These are phyloP conservation scores for Myripristis jacobus DNA, from an alignment of 2,797 vertebrate species.

Conservation along the genomic window DNA sequence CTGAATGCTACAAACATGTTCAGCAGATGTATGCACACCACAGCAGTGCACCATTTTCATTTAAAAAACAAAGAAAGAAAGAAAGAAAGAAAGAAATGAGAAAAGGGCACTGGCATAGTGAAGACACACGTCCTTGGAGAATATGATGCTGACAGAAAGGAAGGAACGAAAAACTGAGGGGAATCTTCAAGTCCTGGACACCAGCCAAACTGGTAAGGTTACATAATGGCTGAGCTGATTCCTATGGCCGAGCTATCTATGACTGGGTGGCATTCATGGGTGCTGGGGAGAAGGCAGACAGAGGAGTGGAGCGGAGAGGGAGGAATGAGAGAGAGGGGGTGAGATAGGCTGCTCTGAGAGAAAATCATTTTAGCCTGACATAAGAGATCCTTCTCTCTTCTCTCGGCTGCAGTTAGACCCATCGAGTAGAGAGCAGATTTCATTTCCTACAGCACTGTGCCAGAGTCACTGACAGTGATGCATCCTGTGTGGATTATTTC, in stretches of 20 bases:
- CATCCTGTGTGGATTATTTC: background rate
- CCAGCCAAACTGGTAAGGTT: conserved; percentile 56
- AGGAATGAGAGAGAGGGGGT: conserved; percentile 7
- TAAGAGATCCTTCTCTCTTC: conserved; percentile 22
- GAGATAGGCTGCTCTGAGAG: background rate
- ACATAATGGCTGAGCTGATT: conserved; percentile 61
- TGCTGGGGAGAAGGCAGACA: conserved; percentile 8
- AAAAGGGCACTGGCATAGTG: no score
- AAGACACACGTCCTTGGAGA: conserved; percentile 4
- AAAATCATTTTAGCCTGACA: conserved; percentile 2
- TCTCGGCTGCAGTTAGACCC: conserved; percentile 9
- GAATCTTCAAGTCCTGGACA: conserved; percentile 46
- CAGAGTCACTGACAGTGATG: background rate
- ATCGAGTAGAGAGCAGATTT: background rate
- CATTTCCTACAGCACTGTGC: background rate
- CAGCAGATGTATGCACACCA: no score
- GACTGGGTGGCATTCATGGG: conserved; percentile 65
- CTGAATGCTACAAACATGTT: no score
- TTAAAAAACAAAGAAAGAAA: no score
- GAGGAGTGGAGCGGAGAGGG: conserved; percentile 1
- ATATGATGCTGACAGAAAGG: conserved; percentile 18
- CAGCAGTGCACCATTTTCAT: background rate
- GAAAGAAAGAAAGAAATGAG: background rate
- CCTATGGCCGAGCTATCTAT: conserved; percentile 52
- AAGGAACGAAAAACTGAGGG: conserved; percentile 9